A percentile compares a stretch with the other conserved stretches of the same genome.
Conservation (phyloP, 2,113 vertebrate species). For the Coracopsis vasa region DNA sequence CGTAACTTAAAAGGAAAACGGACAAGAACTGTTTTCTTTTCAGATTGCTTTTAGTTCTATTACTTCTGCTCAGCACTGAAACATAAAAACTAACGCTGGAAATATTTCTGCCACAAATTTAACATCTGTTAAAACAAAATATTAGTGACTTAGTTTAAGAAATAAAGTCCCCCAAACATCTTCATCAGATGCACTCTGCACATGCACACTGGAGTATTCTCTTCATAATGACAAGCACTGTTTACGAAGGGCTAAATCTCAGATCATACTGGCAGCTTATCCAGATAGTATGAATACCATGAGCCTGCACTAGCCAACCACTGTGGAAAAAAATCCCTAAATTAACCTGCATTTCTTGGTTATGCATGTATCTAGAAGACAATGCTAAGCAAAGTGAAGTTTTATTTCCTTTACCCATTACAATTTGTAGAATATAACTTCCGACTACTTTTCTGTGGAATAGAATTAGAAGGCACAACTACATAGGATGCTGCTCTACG, state of each 20-base stretch:
- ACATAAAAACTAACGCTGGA: background rate
- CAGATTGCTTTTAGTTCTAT: background rate
- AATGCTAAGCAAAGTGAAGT: background rate
- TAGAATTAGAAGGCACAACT: background rate
- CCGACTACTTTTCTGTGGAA: background rate
- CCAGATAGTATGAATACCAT: rapidly evolving
- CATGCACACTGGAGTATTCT: background rate
- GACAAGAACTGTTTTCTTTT: background rate
- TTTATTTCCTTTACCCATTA: background rate
- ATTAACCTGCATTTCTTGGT: background rate
- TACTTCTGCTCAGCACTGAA: background rate
- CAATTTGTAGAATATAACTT: background rate
- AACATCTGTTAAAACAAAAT: background rate
- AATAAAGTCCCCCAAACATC: background rate
- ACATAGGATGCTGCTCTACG: background rate
- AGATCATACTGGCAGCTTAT: background rate
- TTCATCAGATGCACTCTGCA: background rate
- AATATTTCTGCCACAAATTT: background rate
- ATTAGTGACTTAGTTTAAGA: background rate
- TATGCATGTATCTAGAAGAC: background rate
- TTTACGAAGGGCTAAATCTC: background rate
- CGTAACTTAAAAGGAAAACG: background rate
- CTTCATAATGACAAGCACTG: background rate
- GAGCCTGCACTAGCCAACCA: background rate
- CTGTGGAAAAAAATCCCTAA: background rate